Evolutionary conservation across 2,888 invertebrate genomes (phyloP).

Genomic region (Philaethria dido): DNA sequence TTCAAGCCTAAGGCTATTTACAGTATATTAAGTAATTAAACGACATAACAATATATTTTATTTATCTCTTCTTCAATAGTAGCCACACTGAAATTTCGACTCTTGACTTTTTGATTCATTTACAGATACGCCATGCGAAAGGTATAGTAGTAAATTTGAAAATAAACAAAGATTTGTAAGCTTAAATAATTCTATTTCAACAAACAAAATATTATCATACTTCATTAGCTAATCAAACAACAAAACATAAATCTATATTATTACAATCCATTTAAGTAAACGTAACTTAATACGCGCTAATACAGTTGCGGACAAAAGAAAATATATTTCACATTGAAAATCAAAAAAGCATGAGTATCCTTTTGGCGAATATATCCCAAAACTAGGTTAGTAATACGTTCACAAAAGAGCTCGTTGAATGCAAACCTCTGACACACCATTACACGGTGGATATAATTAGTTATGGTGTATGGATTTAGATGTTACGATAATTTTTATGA

Average conservation of each 20-base stretch:
- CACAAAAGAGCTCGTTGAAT: constrained; percentile 67
- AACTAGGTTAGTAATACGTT: constrained; percentile 83
- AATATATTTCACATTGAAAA: constrained; percentile 75
- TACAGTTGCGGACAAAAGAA: constrained; percentile 69
- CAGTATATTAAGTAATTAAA: too few species aligned
- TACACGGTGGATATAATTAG: constrained; percentile 83
- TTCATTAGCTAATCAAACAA: constrained; percentile 10
- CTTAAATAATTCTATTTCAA: background rate
- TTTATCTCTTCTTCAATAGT: too few species aligned
- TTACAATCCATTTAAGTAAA: constrained; percentile 39
- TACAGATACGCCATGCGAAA: too few species aligned
- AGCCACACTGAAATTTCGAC: too few species aligned
- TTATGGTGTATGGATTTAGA: constrained; percentile 83
- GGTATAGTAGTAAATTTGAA: too few species aligned
- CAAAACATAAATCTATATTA: constrained; percentile 34
- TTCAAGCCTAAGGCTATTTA: too few species aligned
- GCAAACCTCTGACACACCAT: constrained; percentile 65
- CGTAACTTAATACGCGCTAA: constrained; percentile 73
- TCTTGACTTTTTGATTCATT: too few species aligned
- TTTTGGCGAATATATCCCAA: constrained; percentile 76
- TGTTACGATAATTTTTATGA: constrained; percentile 81
- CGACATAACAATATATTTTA: too few species aligned
- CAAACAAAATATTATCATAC: constrained; percentile 3
- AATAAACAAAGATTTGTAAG: too few species aligned
- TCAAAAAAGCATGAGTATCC: constrained; percentile 76